These are phyloP conservation scores for Thereva nobilitata DNA, from an alignment of 2,888 invertebrate species.

Conservation along the genomic window DNA sequence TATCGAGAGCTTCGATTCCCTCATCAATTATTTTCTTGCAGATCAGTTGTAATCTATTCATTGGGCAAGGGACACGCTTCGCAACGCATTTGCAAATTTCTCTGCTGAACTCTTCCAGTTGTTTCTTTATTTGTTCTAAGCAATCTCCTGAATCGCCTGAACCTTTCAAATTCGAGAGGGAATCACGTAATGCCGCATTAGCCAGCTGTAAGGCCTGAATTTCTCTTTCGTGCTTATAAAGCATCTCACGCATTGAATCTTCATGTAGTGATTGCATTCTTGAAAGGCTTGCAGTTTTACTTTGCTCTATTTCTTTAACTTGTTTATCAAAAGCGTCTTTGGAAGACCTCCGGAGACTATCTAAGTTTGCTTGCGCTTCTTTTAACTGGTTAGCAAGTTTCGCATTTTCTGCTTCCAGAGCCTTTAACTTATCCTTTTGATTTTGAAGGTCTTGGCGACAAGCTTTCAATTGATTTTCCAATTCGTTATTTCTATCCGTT, in stretches of 20 bases:
- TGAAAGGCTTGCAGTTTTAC: slow-evolving; percentile 33
- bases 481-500: slow-evolving; percentile 30
- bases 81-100: slow-evolving; percentile 48
- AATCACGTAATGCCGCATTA: slow-evolving; percentile 36
- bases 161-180: slow-evolving; percentile 37
- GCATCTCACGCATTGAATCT: slow-evolving; percentile 37
- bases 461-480: slow-evolving; percentile 18
- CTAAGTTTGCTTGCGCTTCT: not conserved
- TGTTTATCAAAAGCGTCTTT: slow-evolving; percentile 9
- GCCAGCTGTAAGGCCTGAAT: slow-evolving; percentile 33
- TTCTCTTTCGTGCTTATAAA: slow-evolving; percentile 36
- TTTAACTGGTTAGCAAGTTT: not conserved
- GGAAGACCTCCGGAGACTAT: not conserved
- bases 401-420: not conserved
- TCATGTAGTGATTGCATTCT: slow-evolving; percentile 38
- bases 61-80: slow-evolving; percentile 5
- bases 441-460: not conserved
- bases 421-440: not conserved
- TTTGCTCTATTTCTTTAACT: slow-evolving; percentile 17
- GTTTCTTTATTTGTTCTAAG: slow-evolving; percentile 1
- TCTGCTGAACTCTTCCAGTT: slow-evolving; percentile 32
- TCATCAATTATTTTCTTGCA: slow-evolving; percentile 52
- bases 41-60: slow-evolving; percentile 49
- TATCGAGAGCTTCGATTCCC: slow-evolving; percentile 49
- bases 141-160: slow-evolving; percentile 5